Evolutionary conservation across 2,113 vertebrate genomes (phyloP).

Genomic region (Accipiter virgatus): DNA sequence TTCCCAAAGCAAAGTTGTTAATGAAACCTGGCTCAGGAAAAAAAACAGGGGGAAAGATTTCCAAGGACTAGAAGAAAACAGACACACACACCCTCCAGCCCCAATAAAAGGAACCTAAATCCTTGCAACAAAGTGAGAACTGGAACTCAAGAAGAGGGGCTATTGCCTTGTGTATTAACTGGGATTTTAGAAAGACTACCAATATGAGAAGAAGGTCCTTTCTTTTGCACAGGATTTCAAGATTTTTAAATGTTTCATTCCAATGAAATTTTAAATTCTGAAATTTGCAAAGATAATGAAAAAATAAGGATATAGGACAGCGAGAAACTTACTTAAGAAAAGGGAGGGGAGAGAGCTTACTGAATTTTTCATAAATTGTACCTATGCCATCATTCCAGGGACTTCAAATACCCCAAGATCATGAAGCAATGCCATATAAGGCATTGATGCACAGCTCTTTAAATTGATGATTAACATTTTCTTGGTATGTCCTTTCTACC

Average conservation of each 20-base stretch:
- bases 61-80: not conserved
- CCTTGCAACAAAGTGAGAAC: not conserved
- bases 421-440: not conserved
- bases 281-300: not conserved
- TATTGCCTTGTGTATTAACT: not conserved
- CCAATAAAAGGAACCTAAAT: not conserved
- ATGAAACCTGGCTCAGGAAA: not conserved
- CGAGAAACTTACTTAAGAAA: not conserved
- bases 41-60: not conserved
- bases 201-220: not conserved
- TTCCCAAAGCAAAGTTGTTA: not conserved
- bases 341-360: fast-evolving
- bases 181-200: not conserved
- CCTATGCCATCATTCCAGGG: not conserved
- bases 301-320: not conserved
- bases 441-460: not conserved
- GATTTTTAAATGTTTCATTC: not conserved
- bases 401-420: not conserved
- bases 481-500: not conserved
- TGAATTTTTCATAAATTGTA: not conserved
- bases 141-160: not conserved
- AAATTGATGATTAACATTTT: not conserved
- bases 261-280: not conserved
- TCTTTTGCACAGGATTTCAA: not conserved
- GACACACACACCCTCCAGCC: not conserved